Evolutionary conservation across 23 tunicate genomes (phyloP), one percentile per base, ranked within the genome.

Genomic region (Diplosoma virens): DNA sequence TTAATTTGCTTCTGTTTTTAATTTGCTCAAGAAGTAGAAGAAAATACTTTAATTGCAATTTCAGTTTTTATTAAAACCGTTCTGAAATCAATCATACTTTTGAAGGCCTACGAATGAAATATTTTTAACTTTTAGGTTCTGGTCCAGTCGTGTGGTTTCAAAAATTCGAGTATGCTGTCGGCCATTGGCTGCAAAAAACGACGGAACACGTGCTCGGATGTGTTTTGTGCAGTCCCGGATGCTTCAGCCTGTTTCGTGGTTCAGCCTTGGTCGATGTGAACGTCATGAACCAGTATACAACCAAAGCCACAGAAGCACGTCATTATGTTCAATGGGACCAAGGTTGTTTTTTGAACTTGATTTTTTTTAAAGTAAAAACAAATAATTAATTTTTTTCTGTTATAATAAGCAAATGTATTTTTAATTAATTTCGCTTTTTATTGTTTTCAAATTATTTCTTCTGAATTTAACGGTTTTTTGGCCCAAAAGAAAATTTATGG

Each of bases 191-290:
- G 2, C 99, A 95, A 48, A 95, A 95, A 67, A 95, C 99, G 14
- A 88, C 99, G 7, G 99, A 95, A 72, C 99, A 95, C 70, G 99
- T 95, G 7, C 85, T 95, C 11, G 99, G 99, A 0, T 95, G 99
- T 89, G 99, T 95, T 2, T 73, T 95, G 35, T 95, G 99, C 63
- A 84, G 96, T 66, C 99, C 99, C 17, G 99, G 99, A 24, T 95
- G 99, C 76, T 95, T 95, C 78, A 89, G 96, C 47, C 17, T 95
- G 78, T 84, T 89, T 64, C 81, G 99, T 18, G 99, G 85, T 0
- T 60, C 59, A 11, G 90, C 94, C 7, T 47, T 94, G 54, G 84
- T 76, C 29, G 90, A 87, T 76, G 81, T 79, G 0, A 94, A 94
- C 48, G 99, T 94, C 22, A 72, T 84, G 59, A 88, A 83, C 70